Evolutionary conservation across 2,113 vertebrate species (phyloP).

Genomic region (Pelvicachromis taeniatus): DNA sequence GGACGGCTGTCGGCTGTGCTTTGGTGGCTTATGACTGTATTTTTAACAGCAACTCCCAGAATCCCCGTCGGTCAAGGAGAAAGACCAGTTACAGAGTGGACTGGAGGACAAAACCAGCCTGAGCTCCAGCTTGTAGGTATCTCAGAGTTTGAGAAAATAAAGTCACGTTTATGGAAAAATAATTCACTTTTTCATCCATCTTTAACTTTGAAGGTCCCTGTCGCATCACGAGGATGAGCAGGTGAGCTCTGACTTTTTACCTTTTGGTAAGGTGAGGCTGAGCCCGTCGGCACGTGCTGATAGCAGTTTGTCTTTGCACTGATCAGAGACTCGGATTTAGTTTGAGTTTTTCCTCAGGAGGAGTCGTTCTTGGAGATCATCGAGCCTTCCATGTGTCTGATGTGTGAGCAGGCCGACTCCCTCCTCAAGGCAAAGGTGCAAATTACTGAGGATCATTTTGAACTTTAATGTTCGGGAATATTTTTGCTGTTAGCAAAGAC

Average conservation of each 20-base stretch:
- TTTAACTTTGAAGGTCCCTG: slow-evolving; percentile 53
- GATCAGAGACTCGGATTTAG: neutral
- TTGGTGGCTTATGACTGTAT: neutral
- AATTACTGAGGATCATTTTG: neutral
- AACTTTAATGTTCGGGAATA: neutral
- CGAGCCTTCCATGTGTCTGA: slow-evolving; percentile 68
- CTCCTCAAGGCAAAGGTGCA: slow-evolving; percentile 77
- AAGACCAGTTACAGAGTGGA: slow-evolving; percentile 36
- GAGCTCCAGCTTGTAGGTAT: slow-evolving; percentile 65
- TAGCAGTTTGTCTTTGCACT: neutral
- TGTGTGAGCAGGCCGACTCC: slow-evolving; percentile 78
- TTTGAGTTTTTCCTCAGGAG: slow-evolving; percentile 62
- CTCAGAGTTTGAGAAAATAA: neutral
- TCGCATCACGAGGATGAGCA: slow-evolving; percentile 63
- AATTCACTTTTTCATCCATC: accelerated
- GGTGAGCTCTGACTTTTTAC: slow-evolving; percentile 39
- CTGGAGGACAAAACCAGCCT: slow-evolving; percentile 66
- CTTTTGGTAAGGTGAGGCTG: accelerated
- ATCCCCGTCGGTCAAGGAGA: slow-evolving; percentile 62
- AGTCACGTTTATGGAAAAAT: neutral
- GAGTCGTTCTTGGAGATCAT: slow-evolving; percentile 45
- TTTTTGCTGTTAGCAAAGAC: no score
- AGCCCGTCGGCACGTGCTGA: neutral
- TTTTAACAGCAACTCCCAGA: slow-evolving; percentile 27
- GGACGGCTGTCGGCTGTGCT: accelerated